A percentile compares a stretch with the other conserved stretches of the same genome.
These are phyloP conservation scores for Aldrovandia affinis DNA, from an alignment of 2,797 vertebrate species.

Conservation along the genomic window DNA sequence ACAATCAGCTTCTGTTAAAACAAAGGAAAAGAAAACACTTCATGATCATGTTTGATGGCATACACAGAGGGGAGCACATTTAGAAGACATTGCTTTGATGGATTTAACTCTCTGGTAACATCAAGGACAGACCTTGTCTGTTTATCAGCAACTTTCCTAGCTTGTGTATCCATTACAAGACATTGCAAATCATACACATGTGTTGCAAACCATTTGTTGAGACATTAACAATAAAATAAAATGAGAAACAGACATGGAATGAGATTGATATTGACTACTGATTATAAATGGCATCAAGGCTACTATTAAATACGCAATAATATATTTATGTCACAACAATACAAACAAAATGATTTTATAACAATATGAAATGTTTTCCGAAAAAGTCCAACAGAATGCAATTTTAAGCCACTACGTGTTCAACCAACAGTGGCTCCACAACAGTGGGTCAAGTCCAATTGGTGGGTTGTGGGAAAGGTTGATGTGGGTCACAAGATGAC, in stretches of 20 bases:
- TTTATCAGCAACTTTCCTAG: background rate
- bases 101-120: background rate
- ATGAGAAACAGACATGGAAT: background rate
- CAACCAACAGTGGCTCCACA: too few relatives aligned
- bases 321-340: background rate
- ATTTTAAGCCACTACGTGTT: too few relatives aligned
- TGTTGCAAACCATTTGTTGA: background rate
- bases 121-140: background rate
- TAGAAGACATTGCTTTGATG: background rate
- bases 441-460: too few relatives aligned
- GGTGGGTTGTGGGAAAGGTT: too few relatives aligned
- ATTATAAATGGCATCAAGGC: background rate
- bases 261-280: background rate
- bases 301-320: background rate
- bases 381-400: too few relatives aligned
- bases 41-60: slow-evolving; percentile 5
- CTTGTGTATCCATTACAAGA: background rate
- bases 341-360: too few relatives aligned
- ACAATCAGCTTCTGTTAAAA: slow-evolving; percentile 50
- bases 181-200: background rate
- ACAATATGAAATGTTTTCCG: too few relatives aligned
- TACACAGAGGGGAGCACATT: background rate
- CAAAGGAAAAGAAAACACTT: slow-evolving; percentile 38
- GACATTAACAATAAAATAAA: background rate
- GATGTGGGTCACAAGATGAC: too few relatives aligned